A percentile compares a stretch with the other conserved stretches of the same genome.
These are phyloP conservation scores for Octomys mimax DNA, from an alignment of 2,797 vertebrate genomes.

Conservation along the genomic window DNA sequence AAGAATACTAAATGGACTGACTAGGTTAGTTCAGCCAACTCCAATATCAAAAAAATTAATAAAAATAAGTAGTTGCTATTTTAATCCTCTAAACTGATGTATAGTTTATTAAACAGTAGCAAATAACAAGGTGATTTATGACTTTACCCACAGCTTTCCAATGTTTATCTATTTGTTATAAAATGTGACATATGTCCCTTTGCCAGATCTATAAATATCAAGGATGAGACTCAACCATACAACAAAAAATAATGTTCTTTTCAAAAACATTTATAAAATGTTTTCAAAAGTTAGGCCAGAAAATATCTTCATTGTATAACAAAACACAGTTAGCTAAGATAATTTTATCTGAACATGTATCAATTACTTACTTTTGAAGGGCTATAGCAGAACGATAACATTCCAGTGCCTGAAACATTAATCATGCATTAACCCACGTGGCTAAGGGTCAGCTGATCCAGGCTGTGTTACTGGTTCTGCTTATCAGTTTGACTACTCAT, in stretches of 20 bases:
- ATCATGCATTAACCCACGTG: neutral
- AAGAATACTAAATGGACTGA: neutral
- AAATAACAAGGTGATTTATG: neutral
- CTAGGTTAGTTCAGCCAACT: neutral
- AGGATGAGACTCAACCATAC: neutral
- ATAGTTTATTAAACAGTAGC: neutral
- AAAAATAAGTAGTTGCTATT: neutral
- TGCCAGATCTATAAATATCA: neutral
- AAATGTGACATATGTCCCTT: neutral
- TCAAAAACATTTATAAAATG: neutral
- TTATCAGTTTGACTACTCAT: neutral
- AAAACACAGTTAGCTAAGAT: neutral
- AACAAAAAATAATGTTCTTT: neutral
- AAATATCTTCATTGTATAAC: neutral
- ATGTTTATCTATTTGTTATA: neutral
- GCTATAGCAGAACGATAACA: neutral
- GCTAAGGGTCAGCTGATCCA: neutral
- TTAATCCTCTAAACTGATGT: neutral
- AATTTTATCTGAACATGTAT: neutral
- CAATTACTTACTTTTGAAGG: neutral
- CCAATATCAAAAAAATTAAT: neutral
- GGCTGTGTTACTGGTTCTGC: neutral
- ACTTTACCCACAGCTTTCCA: neutral
- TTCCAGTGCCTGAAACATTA: neutral
- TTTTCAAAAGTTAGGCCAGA: slow-evolving; percentile 35